phyloP scores from a whole-genome alignment of 2,888 invertebrate genomes.

The Ecliptopera silaceata region DNA sequence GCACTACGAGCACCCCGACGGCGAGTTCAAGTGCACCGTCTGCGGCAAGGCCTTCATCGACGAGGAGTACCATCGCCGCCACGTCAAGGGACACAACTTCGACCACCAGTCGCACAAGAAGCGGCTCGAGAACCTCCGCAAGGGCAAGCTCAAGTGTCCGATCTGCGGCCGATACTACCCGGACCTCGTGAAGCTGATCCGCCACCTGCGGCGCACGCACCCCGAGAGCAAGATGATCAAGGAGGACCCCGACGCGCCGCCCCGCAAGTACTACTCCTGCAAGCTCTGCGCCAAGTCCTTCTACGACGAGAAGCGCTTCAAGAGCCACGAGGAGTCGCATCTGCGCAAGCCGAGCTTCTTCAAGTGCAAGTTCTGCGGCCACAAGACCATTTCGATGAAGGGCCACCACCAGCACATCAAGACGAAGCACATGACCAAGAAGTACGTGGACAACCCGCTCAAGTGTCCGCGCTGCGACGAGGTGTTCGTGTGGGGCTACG shows the following conservation, averaged over 20 bases:
- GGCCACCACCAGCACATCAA: slow-evolving; percentile 72
- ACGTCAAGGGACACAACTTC: slow-evolving; percentile 80
- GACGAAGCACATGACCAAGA: slow-evolving; percentile 61
- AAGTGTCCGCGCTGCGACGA: slow-evolving; percentile 71
- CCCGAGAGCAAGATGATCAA: slow-evolving; percentile 81
- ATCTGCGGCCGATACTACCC: slow-evolving; percentile 72
- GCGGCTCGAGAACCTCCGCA: slow-evolving; percentile 66
- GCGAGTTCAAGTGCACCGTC: slow-evolving; percentile 75
- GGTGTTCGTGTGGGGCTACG: slow-evolving; percentile 68
- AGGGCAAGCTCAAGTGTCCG: slow-evolving; percentile 74
- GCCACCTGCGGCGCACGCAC: slow-evolving; percentile 71
- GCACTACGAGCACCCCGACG: slow-evolving; percentile 79
- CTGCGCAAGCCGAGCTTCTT: slow-evolving; percentile 70
- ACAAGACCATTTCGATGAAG: slow-evolving; percentile 69
- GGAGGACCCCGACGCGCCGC: slow-evolving; percentile 72
- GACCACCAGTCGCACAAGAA: slow-evolving; percentile 70
- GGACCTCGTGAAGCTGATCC: slow-evolving; percentile 69
- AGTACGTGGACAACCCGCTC: slow-evolving; percentile 68
- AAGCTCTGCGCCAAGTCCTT: slow-evolving; percentile 76
- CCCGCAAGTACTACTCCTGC: slow-evolving; percentile 65
- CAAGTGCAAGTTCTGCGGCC: slow-evolving; percentile 77
- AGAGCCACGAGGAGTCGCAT: slow-evolving; percentile 68
- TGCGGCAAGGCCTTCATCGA: slow-evolving; percentile 81
- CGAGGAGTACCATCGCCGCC: slow-evolving; percentile 73
- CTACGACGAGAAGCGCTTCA: slow-evolving; percentile 62